Conservation (phyloP, 2,113 vertebrate species). For the Elanoides forficatus region DNA sequence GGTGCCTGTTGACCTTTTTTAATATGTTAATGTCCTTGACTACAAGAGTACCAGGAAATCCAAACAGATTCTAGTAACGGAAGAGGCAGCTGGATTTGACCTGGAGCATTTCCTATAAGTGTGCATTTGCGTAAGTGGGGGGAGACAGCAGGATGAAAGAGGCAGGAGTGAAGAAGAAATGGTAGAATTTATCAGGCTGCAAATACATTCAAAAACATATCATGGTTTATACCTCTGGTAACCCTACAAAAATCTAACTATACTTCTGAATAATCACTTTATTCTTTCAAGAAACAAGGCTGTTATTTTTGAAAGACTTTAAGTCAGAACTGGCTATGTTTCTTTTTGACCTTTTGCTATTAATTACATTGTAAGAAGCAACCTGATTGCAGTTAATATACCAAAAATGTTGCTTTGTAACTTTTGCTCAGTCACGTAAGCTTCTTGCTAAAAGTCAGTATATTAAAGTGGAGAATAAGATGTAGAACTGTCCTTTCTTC, state of each 20-base stretch:
- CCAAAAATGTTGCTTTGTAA: neutral
- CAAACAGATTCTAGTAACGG: neutral
- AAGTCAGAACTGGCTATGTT: neutral
- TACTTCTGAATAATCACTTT: neutral
- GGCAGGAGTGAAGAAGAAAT: neutral
- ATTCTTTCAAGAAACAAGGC: neutral
- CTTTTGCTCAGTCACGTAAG: neutral
- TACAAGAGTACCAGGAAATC: neutral
- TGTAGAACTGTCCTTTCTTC: neutral
- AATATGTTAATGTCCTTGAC: neutral
- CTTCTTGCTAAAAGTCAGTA: neutral
- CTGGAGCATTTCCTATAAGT: neutral
- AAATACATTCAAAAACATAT: neutral
- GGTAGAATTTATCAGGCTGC: neutral
- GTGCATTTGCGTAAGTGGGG: neutral
- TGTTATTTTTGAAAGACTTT: neutral
- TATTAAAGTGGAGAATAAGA: neutral
- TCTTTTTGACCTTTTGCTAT: neutral
- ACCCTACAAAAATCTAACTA: neutral
- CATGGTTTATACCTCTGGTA: neutral
- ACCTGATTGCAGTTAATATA: neutral
- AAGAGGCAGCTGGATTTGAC: neutral
- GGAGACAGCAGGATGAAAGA: neutral
- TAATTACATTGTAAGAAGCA: neutral
- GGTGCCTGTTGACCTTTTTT: neutral